Evolutionary conservation across 1,140 invertebrate genomes (phyloP), one percentile per base, ranked within the genome.

Genomic region (Listronotus oregonensis): DNA sequence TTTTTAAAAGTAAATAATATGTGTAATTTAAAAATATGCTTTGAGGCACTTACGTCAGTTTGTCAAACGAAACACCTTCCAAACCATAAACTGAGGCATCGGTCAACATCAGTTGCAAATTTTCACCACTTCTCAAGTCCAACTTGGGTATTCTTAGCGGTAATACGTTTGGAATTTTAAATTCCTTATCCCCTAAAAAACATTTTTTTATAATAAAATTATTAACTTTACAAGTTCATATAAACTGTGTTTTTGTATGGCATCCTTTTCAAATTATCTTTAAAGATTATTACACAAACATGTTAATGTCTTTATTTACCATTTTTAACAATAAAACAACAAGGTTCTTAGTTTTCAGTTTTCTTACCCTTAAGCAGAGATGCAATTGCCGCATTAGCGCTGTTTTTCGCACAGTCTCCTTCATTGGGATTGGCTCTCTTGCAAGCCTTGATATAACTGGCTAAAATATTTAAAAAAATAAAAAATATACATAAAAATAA

Each of bases 41-140:
- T n/a, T n/a, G n/a, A n/a, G n/a, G n/a, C n/a, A 27, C 11, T n/a
- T 14, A n/a, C 37, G 18, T 56, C 51, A 46, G 8, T 17, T 46
- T 46, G 1, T 46, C 43, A 8, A 46, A 8, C 3, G 1, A 15
- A n/a, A 27, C 84, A 77, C 42, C 81, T 76, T 58, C 82, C 84
- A 75, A 52, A 17, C 73, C 73, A 14, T 47, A 40, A 31, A 72
- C 54, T 43, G 43, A 47, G 5, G 59, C 46, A 63, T 73, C 61
- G 4, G 37, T 68, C 15, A 73, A 11, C 3, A 62, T 66, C 17
- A 73, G 57, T 64, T 69, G 46, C n/a, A 75, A 59, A 27, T 69
- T 63, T 5, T 57, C 21, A 18, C 64, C 60, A 64, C 47, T 57
- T 17, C 68, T 55, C 32, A 73, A 58, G 14, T 59, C 43, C 11